Conservation (phyloP, 2,888 invertebrate genomes). For the Artemia sinica region DNA sequence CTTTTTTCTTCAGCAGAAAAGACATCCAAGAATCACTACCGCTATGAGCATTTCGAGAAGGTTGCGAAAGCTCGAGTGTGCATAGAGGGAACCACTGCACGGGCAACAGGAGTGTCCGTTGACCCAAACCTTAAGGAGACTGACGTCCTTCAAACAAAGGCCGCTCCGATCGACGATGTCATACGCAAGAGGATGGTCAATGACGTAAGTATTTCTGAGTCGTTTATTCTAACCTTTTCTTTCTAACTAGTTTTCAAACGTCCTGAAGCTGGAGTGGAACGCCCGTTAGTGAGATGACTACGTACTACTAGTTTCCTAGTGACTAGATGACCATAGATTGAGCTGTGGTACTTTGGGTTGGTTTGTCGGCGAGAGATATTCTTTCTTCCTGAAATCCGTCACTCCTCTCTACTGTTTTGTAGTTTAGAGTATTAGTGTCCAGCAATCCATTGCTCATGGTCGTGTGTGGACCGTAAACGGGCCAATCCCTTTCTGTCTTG, state of each 20-base stretch:
- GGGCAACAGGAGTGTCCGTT: constrained; percentile 3
- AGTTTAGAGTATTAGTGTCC: neutral
- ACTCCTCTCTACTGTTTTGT: neutral
- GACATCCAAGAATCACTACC: too few species aligned
- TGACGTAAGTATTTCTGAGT: too few species aligned
- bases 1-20: too few species aligned
- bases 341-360: neutral
- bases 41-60: too few species aligned
- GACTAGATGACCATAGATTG: neutral
- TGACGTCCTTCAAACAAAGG: neutral
- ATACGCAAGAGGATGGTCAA: too few species aligned
- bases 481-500: neutral
- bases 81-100: too few species aligned
- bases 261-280: too few species aligned
- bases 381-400: constrained; percentile 12
- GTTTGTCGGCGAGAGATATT: neutral
- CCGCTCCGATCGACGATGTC: neutral
- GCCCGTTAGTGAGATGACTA: too few species aligned
- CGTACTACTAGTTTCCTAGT: constrained; percentile 2
- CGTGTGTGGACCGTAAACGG: constrained; percentile 10
- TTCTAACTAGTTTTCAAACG: neutral
- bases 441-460: constrained; percentile 10
- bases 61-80: too few species aligned
- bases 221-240: too few species aligned
- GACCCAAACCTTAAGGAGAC: constrained; percentile 9